phyloP scores from a whole-genome alignment of 1,140 invertebrate species.

The Asobara japonica region DNA sequence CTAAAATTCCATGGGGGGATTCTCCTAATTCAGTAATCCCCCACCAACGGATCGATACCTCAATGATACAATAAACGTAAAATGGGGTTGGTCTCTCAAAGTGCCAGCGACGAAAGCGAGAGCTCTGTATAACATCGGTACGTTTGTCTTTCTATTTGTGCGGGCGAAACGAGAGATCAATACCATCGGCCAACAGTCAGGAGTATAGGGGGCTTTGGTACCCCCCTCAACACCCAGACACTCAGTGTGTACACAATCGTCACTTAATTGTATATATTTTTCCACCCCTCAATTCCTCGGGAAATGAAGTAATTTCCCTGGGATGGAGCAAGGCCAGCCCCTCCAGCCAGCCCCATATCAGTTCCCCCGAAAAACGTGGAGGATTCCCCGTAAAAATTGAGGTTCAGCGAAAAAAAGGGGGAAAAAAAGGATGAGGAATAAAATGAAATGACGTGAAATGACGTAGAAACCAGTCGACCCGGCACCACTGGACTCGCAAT shows the following conservation, averaged over 20 bases:
- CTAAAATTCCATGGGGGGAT: not conserved
- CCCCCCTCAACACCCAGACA: not conserved
- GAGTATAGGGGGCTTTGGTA: not conserved
- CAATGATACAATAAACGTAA: not conserved
- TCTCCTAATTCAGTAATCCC: not conserved
- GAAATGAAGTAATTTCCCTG: conserved; percentile 19
- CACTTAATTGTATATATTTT: conserved; percentile 17
- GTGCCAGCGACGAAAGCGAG: conserved; percentile 17
- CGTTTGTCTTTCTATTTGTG: conserved; percentile 30
- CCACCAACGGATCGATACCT: not conserved
- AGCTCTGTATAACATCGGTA: not conserved
- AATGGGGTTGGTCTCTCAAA: not conserved
- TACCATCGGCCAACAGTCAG: conserved; percentile 5
- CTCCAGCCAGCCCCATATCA: not conserved
- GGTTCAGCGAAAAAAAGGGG: conserved; percentile 13
- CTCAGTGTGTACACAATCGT: not conserved
- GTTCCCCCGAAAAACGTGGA: conserved; percentile 12
- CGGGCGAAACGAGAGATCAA: conserved; percentile 4
- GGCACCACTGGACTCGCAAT: conserved; percentile 7
- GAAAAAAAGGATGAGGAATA: conserved; percentile 33
- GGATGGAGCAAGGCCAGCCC: not conserved
- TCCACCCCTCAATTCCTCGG: not conserved
- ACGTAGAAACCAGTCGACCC: conserved; percentile 19
- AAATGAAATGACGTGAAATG: conserved; percentile 44
- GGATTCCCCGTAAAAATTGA: not conserved